Evolutionary conservation across 2,113 vertebrate genomes (phyloP), one percentile per base, ranked within the genome.

Genomic region (Heterotis niloticus): DNA sequence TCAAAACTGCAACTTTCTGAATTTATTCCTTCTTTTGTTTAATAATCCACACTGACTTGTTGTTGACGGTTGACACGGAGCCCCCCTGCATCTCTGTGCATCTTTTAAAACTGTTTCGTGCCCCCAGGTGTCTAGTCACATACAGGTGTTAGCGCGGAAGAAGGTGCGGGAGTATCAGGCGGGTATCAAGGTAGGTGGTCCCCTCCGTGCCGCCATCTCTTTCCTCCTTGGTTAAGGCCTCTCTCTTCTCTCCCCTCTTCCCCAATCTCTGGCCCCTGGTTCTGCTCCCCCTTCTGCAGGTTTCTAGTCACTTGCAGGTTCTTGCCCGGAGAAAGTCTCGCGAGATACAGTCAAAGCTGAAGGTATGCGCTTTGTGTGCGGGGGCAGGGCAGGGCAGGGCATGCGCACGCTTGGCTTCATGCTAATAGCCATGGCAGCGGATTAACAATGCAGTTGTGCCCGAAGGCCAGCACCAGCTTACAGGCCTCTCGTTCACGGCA

Each of bases 281-380:
- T 85, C 81, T 79, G 79, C 85, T 84, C 86, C 72, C 83, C 85
- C 78, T 82, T 82, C 85, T 86, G 85, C 96, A 98, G 96, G 96
- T 98, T 90, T 98, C 96, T 98, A 98, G 96, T 94, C 96, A 98
- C 93, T 94, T 98, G 93, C 96, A 98, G 94, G 96, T 98, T 93
- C 96, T 98, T 94, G 96, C 96, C 91, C 94, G 96, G 88, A 95
- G 96, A 96, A 98, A 96, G 92, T 96, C 96, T 92, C 96, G 95
- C 76, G 96, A 98, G 92, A 96, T 97, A 96, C 96, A 97, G 93
- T 95, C 95, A 94, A 96, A 97, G 90, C 94, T 98, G 88, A 98
- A 98, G 96, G 96, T 98, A 95, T 83, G 92, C 87, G 86, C 77
- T 83, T 82, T 65, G 65, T 83, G 34, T 4, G 80, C 20, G 82